Conservation (phyloP, 2,888 invertebrate genomes). For the Chrysopilus asiliformis region DNA sequence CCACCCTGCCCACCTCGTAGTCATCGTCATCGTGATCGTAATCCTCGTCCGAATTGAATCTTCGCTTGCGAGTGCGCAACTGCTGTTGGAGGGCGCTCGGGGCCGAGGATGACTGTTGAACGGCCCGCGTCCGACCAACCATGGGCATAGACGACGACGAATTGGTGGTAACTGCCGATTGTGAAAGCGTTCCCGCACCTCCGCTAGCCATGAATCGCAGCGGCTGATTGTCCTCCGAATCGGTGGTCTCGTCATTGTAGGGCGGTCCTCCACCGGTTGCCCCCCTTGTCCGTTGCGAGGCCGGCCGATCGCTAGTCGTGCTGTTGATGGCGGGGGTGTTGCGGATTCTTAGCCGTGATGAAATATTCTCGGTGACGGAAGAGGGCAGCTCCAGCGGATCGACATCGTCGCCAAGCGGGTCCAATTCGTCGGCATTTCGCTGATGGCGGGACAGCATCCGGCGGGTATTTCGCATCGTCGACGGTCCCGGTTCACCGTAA, state of each 20-base stretch:
- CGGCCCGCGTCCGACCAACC: conserved; percentile 13
- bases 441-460: conserved; percentile 33
- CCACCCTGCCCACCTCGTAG: conserved; percentile 3
- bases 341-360: conserved; percentile 22
- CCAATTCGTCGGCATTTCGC: conserved; percentile 32
- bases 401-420: conserved; percentile 16
- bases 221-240: conserved; percentile 35
- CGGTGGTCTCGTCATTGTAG: conserved; percentile 22
- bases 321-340: conserved; percentile 18
- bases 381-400: conserved; percentile 21
- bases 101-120: too few species aligned
- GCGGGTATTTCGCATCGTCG: conserved; percentile 24
- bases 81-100: too few species aligned
- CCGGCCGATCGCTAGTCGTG: conserved; percentile 10
- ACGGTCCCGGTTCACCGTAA: conserved; percentile 30
- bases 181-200: conserved; percentile 11
- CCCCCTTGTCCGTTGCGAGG: too few species aligned
- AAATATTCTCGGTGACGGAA: conserved; percentile 17
- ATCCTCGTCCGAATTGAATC: conserved; percentile 22
- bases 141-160: neutral
- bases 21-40: conserved; percentile 21
- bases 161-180: neutral
- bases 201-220: conserved; percentile 37
- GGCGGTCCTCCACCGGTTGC: conserved; percentile 6
- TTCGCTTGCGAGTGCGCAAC: conserved; percentile 13